Evolutionary conservation across 2,113 vertebrate species (phyloP), one percentile per base, ranked within the genome.

Genomic region (Speoplatyrhinus poulsoni): DNA sequence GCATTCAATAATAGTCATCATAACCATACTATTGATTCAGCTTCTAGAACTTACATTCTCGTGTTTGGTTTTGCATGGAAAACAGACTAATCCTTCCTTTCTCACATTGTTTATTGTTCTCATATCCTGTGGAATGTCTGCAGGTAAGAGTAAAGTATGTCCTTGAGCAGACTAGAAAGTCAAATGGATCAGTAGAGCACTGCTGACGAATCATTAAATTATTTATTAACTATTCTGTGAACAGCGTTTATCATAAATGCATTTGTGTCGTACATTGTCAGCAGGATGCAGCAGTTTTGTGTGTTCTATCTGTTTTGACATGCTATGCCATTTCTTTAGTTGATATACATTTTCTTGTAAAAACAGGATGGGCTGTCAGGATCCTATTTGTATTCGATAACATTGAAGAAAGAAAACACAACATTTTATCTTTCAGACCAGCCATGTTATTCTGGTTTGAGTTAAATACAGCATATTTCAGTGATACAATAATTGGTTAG

Each of bases 21-120:
- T 66, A 47, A 65, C 53, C 36, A 13, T 61, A 58, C 57, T 54
- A 4, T 12, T 70, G 13, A 71, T 55, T 16, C 19, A n/a, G 16
- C 12, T 26, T 64, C 48, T 36, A 2, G 15, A 11, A 13, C 61
- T 57, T 50, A 3, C 2, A 68, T 41, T 59, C 17, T 15, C 12
- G 8, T n/a, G 66, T 71, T 78, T 50, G 55, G 59, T 70, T 52
- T 65, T 55, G 26, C 36, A 60, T 67, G 64, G 69, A 75, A 54
- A 70, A 46, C 56, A 59, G 65, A 66, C 70, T 84, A 84, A 82
- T 79, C 74, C 68, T 57, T 64, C 26, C 1, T 41, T 56, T 48
- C 17, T 12, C 26, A 52, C 67, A 60, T 75, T 87, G 82, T 82
- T 65, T 75, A 72, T 83, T 86, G 74, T 82, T 81, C 74, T 85